Conservation (phyloP, 2,797 vertebrate genomes). For the Enteromius thamalakanensis region DNA sequence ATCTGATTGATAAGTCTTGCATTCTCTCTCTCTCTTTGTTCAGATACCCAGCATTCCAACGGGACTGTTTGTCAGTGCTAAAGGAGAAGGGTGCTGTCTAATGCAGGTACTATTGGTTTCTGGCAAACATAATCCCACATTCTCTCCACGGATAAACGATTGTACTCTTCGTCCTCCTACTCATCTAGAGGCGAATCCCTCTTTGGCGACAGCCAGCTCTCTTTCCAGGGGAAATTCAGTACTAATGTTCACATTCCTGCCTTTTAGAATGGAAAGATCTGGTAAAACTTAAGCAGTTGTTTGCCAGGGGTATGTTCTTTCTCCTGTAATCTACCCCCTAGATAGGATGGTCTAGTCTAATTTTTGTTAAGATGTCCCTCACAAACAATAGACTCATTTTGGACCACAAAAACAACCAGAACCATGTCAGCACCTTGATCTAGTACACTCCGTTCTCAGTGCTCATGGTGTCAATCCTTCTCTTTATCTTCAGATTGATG, state of each 20-base stretch:
- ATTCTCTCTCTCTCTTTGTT: slow-evolving; percentile 65
- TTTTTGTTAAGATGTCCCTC: slow-evolving; percentile 61
- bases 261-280: slow-evolving; percentile 65
- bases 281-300: slow-evolving; percentile 67
- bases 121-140: neutral
- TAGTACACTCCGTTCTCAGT: slow-evolving; percentile 27
- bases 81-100: slow-evolving; percentile 93
- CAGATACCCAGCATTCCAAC: slow-evolving; percentile 95
- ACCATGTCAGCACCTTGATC: slow-evolving; percentile 17
- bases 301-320: slow-evolving; percentile 64
- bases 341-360: slow-evolving; percentile 52
- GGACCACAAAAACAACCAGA: slow-evolving; percentile 53
- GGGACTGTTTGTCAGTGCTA: slow-evolving; percentile 93
- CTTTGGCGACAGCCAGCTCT: slow-evolving; percentile 45
- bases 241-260: slow-evolving; percentile 62
- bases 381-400: slow-evolving; percentile 66
- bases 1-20: slow-evolving; percentile 64
- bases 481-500: slow-evolving; percentile 80
- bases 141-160: slow-evolving; percentile 42
- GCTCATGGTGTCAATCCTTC: neutral
- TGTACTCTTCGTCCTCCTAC: slow-evolving; percentile 35
- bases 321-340: slow-evolving; percentile 61
- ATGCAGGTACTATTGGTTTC: slow-evolving; percentile 84
- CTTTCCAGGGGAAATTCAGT: slow-evolving; percentile 45
- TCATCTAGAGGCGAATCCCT: slow-evolving; percentile 53